These are phyloP conservation scores for Zaprionus gabonicus DNA, from an alignment of 1,140 invertebrate genomes.

Conservation along the genomic window DNA sequence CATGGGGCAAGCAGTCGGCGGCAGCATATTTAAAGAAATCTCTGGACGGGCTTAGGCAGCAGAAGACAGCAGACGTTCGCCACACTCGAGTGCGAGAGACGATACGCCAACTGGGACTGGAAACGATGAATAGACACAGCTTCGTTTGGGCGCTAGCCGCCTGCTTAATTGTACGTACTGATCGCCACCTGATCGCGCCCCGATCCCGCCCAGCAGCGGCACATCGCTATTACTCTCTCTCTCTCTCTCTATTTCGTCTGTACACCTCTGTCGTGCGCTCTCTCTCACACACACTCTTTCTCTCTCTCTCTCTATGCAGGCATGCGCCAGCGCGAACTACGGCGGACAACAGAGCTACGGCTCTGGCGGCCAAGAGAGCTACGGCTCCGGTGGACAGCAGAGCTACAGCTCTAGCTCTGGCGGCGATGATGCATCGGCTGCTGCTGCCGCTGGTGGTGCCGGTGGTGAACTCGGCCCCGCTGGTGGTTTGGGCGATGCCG, in stretches of 20 bases:
- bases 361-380: slow-evolving; percentile 40
- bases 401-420: slow-evolving; percentile 46
- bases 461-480: slow-evolving; percentile 49
- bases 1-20: slow-evolving; percentile 31
- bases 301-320: slow-evolving; percentile 43
- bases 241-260: background rate
- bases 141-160: slow-evolving; percentile 74
- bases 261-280: background rate
- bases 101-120: slow-evolving; percentile 59
- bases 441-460: slow-evolving; percentile 49
- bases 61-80: slow-evolving; percentile 76
- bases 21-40: slow-evolving; percentile 83
- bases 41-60: slow-evolving; percentile 56
- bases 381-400: slow-evolving; percentile 53
- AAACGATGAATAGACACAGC: slow-evolving; percentile 76
- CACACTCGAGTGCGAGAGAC: slow-evolving; percentile 39
- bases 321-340: slow-evolving; percentile 71
- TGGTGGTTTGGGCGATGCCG: slow-evolving; percentile 47
- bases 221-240: background rate
- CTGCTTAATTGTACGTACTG: slow-evolving; percentile 79
- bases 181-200: background rate
- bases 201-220: background rate
- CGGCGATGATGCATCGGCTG: slow-evolving; percentile 44
- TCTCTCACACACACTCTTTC: background rate
- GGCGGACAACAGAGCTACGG: slow-evolving; percentile 56